Base-by-base conservation (phyloP, 2,797 vertebrate species). In the Pseudomugil gertrudae region DNA sequence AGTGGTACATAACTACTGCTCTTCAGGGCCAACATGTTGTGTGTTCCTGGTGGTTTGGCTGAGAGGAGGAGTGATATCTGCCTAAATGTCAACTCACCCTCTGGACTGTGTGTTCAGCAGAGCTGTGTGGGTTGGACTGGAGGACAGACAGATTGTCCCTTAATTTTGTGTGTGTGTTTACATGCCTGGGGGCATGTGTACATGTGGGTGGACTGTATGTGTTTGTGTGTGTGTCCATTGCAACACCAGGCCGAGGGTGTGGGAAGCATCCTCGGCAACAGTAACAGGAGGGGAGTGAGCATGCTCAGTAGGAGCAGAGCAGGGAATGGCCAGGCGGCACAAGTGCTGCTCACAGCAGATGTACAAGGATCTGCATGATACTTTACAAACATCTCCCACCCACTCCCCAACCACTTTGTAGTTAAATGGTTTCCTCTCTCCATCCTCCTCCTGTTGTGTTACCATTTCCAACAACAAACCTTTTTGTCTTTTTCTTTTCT, bases 81-180 rank as follows among this genome's bases (percentile, higher is more conserved):
- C 87, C 87, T 89, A 92, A 92, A 92, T 91, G 91, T 92, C 87
- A 92, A 88, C 81, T 81, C 82, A 63, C 90, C 90, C 89, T 92
- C 91, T 92, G 88, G 86, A 89, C 90, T 84, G 80, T 85, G 84
- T 81, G 84, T 70, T 84, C 74, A 74, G 24, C 77, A 29, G 78
- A 82, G 80, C 83, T 88, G 90, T 88, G 90, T 92, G 88, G 90
- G 92, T 82, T 51, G 91, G 74, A 60, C 83, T 72, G 79, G 85
- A 90, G 84, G 86, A 89, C 80, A 68, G 87, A 89, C 92, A 93
- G 92, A 92, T 92, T 92, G 92, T 88, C 84, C 88, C 80, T 78
- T 67, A 43, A 74, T 69, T 84, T 54, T 61, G 71, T 72, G 36
- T 72, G 74, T 74, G 81, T 83, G 84, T 84, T 76, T 81, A 82